Conservation (phyloP, 2,888 invertebrate species). For the Meteorus cinctellus region DNA sequence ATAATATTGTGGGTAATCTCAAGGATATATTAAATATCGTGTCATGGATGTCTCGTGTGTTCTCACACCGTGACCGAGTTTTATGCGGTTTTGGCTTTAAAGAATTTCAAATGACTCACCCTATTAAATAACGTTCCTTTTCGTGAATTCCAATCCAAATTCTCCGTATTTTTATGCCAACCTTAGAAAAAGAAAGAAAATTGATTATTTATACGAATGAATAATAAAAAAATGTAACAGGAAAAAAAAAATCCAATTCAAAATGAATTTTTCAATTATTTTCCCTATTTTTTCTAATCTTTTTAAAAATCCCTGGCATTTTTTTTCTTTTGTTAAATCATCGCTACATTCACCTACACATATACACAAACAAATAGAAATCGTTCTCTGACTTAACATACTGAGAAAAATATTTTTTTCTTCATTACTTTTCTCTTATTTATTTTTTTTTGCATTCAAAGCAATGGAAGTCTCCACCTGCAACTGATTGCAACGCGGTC, state of each 20-base stretch:
- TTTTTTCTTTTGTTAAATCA: neutral
- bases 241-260: neutral
- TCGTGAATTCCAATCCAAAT: neutral
- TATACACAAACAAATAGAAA: neutral
- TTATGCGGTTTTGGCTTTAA: conserved; percentile 22
- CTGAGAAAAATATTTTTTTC: neutral
- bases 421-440: neutral
- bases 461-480: conserved; percentile 1
- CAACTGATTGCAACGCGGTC: neutral
- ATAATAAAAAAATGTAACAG: neutral
- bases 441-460: neutral
- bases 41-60: conserved; percentile 1
- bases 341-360: neutral
- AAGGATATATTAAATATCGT: conserved; percentile 8
- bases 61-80: conserved; percentile 26
- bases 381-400: neutral
- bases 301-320: neutral
- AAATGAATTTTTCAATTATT: neutral
- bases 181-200: neutral
- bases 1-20: neutral
- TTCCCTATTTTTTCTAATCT: neutral
- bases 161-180: neutral
- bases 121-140: conserved; percentile 3
- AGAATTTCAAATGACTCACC: conserved; percentile 32
- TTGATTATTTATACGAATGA: neutral